These are phyloP conservation scores for Oxyruncus cristatus DNA, from an alignment of 2,113 vertebrate species.

Conservation along the genomic window DNA sequence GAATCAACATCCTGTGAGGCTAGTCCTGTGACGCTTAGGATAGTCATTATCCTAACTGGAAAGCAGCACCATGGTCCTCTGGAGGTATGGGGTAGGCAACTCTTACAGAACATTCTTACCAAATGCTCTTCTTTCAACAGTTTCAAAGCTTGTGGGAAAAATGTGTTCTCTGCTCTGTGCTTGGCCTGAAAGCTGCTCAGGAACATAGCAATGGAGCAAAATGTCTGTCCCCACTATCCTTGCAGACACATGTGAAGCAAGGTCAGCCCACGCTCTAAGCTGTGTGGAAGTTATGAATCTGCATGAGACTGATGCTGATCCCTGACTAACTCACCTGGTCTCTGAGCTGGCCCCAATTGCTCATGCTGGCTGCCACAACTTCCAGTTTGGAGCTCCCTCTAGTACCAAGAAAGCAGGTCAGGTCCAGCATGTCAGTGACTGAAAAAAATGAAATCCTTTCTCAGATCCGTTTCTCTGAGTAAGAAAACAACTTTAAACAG, in stretches of 20 bases:
- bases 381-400: not conserved
- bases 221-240: not conserved
- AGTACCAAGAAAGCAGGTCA: not conserved
- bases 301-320: not conserved
- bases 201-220: not conserved
- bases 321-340: not conserved
- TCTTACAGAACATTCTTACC: not conserved
- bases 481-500: not conserved
- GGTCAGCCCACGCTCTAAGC: not conserved
- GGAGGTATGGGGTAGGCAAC: not conserved
- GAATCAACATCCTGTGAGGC: slow-evolving; percentile 12
- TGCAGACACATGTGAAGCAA: not conserved
- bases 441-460: not conserved
- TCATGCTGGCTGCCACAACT: not conserved
- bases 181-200: not conserved
- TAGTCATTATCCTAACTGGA: not conserved
- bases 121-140: not conserved
- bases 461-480: not conserved
- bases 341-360: not conserved
- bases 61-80: not conserved
- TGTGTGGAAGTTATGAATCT: not conserved
- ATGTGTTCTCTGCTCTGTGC: not conserved
- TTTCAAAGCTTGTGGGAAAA: not conserved
- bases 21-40: not conserved
- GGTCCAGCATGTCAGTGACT: fast-evolving